These are phyloP conservation scores for Protaetia brevitarsis DNA, from an alignment of 1,140 invertebrate species.

Conservation along the genomic window DNA sequence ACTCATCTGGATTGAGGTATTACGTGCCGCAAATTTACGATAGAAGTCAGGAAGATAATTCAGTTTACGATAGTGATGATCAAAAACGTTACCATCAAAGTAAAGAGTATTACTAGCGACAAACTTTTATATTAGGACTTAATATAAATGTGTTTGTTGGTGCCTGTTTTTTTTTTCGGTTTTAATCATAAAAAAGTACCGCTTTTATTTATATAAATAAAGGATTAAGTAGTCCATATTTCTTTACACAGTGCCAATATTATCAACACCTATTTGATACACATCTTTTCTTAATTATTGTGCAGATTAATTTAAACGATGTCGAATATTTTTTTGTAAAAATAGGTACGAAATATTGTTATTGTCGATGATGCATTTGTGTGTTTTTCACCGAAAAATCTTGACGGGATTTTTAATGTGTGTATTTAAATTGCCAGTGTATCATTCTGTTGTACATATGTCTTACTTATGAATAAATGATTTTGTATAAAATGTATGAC, in stretches of 20 bases:
- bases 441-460: no score
- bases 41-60: constrained; percentile 35
- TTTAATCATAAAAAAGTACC: background rate
- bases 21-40: constrained; percentile 44
- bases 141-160: background rate
- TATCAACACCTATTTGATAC: background rate
- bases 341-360: no score
- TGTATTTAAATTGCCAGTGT: no score
- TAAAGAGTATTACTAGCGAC: constrained; percentile 12
- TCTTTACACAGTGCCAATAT: constrained; percentile 2
- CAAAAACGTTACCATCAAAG: constrained; percentile 37
- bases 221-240: no score
- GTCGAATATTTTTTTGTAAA: no score
- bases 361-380: no score
- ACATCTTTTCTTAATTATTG: background rate
- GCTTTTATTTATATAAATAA: background rate
- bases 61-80: constrained; percentile 42
- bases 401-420: no score
- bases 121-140: background rate
- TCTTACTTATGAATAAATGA: no score
- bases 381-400: no score
- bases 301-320: background rate
- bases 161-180: background rate
- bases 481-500: no score
- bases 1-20: constrained; percentile 45